These are phyloP conservation scores for Neodiprion virginianus DNA, from an alignment of 1,140 invertebrate species.

Conservation along the genomic window DNA sequence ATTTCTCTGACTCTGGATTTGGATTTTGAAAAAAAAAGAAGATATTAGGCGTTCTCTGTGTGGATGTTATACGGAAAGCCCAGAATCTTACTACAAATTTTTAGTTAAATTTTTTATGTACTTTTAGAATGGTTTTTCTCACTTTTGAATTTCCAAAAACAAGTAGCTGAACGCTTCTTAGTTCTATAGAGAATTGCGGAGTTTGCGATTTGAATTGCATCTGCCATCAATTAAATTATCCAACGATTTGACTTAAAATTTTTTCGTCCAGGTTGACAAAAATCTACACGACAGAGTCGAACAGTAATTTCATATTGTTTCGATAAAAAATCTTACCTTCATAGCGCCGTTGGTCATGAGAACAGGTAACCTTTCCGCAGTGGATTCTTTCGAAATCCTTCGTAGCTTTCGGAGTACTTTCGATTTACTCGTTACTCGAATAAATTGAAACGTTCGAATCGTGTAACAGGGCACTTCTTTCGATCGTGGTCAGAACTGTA, in stretches of 20 bases:
- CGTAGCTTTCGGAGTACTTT: background rate
- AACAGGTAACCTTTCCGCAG: background rate
- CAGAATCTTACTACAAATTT: background rate
- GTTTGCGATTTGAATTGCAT: too few species aligned
- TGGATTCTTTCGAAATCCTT: too few species aligned
- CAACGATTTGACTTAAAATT: too few species aligned
- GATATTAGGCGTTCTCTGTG: background rate
- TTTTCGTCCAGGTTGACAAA: too few species aligned
- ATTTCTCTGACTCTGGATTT: background rate
- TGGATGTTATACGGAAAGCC: background rate
- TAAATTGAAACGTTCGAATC: background rate
- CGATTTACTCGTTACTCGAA: background rate
- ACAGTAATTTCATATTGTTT: background rate
- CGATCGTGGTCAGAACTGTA: background rate
- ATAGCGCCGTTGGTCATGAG: background rate
- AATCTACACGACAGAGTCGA: background rate
- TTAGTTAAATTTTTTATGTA: too few species aligned
- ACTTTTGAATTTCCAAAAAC: too few species aligned
- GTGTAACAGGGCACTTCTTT: background rate
- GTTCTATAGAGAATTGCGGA: too few species aligned
- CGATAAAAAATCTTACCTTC: background rate
- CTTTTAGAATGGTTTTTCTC: too few species aligned
- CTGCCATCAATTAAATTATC: too few species aligned
- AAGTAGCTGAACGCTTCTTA: too few species aligned
- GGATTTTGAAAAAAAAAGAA: background rate